phyloP scores from a whole-genome alignment of 2,888 invertebrate genomes.

The Ptychoptera albimana region DNA sequence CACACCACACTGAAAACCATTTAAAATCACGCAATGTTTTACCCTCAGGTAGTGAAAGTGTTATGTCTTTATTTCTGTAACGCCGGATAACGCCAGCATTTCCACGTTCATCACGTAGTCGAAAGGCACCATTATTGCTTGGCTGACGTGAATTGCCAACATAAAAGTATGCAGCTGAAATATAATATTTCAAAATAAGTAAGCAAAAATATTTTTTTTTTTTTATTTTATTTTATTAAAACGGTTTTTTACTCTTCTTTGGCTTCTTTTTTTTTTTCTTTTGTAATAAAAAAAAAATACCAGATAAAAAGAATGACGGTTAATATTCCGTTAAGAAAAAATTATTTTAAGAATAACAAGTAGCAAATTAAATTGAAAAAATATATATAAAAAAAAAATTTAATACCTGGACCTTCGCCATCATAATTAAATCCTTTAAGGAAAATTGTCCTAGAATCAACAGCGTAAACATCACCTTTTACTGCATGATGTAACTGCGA shows the following conservation, averaged over 20 bases:
- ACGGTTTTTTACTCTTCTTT: too few species aligned
- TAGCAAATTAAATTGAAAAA: background rate
- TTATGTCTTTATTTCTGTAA: constrained; percentile 68
- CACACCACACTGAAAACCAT: constrained; percentile 87
- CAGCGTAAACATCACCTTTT: constrained; percentile 71
- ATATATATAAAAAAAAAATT: constrained; percentile 2
- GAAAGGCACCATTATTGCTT: constrained; percentile 45
- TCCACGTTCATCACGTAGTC: constrained; percentile 72
- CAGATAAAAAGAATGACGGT: background rate
- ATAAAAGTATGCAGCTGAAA: constrained; percentile 78
- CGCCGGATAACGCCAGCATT: constrained; percentile 58
- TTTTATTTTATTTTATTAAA: too few species aligned
- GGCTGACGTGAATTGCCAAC: constrained; percentile 58
- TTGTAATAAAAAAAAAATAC: too few species aligned
- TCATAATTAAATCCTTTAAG: constrained; percentile 81
- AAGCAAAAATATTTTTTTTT: too few species aligned
- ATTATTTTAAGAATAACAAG: constrained; percentile 1
- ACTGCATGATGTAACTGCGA: constrained; percentile 70
- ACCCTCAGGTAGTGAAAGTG: constrained; percentile 74
- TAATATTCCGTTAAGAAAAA: background rate
- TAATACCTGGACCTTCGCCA: constrained; percentile 72
- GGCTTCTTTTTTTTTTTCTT: too few species aligned
- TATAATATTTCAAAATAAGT: too few species aligned
- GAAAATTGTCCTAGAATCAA: constrained; percentile 74
- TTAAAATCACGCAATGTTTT: constrained; percentile 65